Base-by-base conservation (phyloP, 2,888 invertebrate species). In the Apodemia zela region DNA sequence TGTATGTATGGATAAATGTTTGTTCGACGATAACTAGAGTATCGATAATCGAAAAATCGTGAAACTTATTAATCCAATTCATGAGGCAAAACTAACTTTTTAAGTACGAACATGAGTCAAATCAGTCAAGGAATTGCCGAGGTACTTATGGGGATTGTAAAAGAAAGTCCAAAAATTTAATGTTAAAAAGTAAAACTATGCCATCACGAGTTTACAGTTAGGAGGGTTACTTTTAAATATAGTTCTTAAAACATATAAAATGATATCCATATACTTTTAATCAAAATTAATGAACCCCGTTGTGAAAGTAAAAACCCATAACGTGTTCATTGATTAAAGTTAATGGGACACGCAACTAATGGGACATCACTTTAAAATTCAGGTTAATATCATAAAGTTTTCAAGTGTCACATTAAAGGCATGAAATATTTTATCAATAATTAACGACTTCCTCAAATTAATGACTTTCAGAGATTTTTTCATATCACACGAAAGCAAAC, bases 341-440 rank as follows among this genome's bases (percentile, higher is more conserved):
- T 51, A 38, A 51, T 51, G 51, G 51, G 51, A 21, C 21, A 51
- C 18, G 5, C 18, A 1, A 11, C 21, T 51, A 21, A 51, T 21
- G 51, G 21, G 11, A 51, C 3, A 51, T 13, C 18, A 21, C 11
- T 21, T 21, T 51, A 21, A 21, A 3, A 51, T 13, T 21, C 18
- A 51, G 51, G 18, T 18, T 18, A 51, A 51, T 51, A 51, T 51
- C 17, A 21, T 21, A 51, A 17, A 18, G 51, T 51, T 11, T 51
- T 21, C 21, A 51, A 13, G 11, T 51, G 51, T 51, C 51, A 51
- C 21, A 51, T 51, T 51, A 51, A 51, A n/a, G 21, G 11, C 51
- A 21, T 38, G 13, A 11, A 38, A 38, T 21, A 51, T 51, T 51
- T 51, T 21, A 21, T 18, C 3, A 18, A 21, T 18, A 51, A 21